A percentile compares a stretch with the other conserved stretches of the same genome.
Evolutionary conservation across 2,888 invertebrate species (phyloP).

Genomic region (Miltochrista miniata): DNA sequence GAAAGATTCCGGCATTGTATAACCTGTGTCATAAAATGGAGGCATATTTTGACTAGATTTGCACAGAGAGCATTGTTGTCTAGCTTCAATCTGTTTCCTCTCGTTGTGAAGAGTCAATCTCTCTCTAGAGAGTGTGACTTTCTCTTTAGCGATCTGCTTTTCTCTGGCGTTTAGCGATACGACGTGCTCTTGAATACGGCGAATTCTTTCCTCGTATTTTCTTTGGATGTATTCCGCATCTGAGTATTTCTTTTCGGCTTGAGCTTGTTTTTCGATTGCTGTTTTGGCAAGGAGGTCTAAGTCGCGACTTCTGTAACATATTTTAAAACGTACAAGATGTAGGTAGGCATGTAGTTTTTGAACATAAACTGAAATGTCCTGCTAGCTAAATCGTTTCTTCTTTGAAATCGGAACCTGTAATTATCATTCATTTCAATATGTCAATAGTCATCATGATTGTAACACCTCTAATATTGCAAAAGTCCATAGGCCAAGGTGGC

Average conservation of each 20-base stretch:
- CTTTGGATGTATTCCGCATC: constrained; percentile 81
- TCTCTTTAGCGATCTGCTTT: constrained; percentile 85
- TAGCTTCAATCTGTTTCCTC: constrained; percentile 72
- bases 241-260: constrained; percentile 80
- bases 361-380: no score
- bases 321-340: not conserved
- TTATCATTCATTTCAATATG: no score
- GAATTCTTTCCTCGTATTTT: constrained; percentile 83
- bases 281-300: constrained; percentile 81
- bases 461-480: no score
- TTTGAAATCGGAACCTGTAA: no score
- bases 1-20: constrained; percentile 51
- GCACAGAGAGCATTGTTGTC: constrained; percentile 71
- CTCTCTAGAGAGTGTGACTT: constrained; percentile 84
- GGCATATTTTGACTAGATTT: constrained; percentile 58
- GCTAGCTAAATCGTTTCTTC: no score
- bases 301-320: constrained; percentile 66
- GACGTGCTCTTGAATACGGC: constrained; percentile 83
- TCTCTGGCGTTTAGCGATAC: constrained; percentile 81
- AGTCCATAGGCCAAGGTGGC: no score
- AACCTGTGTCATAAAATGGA: constrained; percentile 48
- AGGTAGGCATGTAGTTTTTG: not conserved
- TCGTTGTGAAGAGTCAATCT: constrained; percentile 81
- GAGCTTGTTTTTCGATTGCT: constrained; percentile 83
- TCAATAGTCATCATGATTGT: no score